Evolutionary conservation across 2,888 invertebrate species (phyloP).

Genomic region (Cabera pusaria): DNA sequence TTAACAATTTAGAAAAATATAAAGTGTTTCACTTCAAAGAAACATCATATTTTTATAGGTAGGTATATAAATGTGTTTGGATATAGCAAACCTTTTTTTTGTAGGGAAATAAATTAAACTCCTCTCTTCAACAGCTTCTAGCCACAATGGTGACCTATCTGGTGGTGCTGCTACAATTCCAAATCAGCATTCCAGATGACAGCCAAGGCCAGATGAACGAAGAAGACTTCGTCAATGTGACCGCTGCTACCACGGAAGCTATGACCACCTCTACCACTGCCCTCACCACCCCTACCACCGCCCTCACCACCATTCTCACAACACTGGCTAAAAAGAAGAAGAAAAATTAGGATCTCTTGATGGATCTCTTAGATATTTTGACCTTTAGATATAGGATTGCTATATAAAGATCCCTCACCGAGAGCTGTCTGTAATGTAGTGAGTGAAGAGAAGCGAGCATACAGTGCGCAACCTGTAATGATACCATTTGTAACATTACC

Average conservation of each 20-base stretch:
- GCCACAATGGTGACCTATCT: conserved; percentile 91
- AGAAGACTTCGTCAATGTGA: conserved; percentile 37
- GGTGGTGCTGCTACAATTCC: conserved; percentile 89
- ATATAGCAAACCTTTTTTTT: no score
- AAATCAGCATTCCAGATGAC: conserved; percentile 89
- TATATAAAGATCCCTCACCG: no score
- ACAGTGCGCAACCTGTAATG: no score
- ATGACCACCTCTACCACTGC: conserved; percentile 49
- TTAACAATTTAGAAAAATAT: no score
- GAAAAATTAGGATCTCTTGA: conserved; percentile 48
- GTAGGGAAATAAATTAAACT: neutral
- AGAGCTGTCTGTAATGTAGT: no score
- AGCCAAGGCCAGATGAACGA: conserved; percentile 34
- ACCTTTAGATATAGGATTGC: no score
- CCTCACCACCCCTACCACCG: conserved; percentile 47
- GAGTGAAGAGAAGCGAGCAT: no score
- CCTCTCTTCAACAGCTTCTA: conserved; percentile 75
- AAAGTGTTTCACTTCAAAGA: no score
- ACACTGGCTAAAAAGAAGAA: conserved; percentile 66
- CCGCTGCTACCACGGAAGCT: conserved; percentile 41
- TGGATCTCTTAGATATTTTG: no score
- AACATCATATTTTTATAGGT: no score
- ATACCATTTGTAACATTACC: no score
- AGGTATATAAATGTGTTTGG: no score
- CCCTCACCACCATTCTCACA: conserved; percentile 59